Base-by-base conservation (phyloP, 2,797 vertebrate species). In the Pangasius sanitwongsei region DNA sequence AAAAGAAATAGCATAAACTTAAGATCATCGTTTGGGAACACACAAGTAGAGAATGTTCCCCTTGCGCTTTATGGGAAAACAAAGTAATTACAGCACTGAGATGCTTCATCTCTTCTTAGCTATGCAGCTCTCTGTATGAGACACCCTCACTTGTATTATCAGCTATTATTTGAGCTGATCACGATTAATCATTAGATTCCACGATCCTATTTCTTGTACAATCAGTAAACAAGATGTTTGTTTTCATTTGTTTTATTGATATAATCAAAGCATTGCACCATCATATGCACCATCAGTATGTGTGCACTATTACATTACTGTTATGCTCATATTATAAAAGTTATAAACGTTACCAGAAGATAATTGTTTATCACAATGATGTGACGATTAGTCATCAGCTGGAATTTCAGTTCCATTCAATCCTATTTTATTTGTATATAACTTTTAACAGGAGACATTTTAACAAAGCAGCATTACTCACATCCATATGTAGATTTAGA, bases 1-100 rank as follows among this genome's bases (percentile, higher is more conserved):
- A 86, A 44, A 55, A 87, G 67, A 84, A 80, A 83, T 41, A 80
- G 75, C 70, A 70, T 89, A 90, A 92, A 89, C 84, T 89, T 57
- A 89, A 83, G 87, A 77, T 89, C 53, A 12, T 85, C 67, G 6
- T 83, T 88, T 41, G 69, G 82, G 89, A 89, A 92, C 92, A 91
- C 91, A 92, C 91, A 92, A 89, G 92, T 87, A 53, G 89, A 83
- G 81, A 83, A 63, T 83, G 80, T 83, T 83, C 31, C 57, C 80
- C 23, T 55, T 80, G 31, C 8, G 12, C 25, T 55, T 31, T 80
- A 53, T 18, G 34, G 57, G 37, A 48, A 48, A 83, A 44, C 41
- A 65, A 61, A 82, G 82, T n/a, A 28, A 48, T 65, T 83, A 28
- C 34, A 48, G 37, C 37, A 28, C 15, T 4, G 25, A 48, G 59